Conservation (phyloP, 2,888 invertebrate species). For the Perizoma affinitatum region DNA sequence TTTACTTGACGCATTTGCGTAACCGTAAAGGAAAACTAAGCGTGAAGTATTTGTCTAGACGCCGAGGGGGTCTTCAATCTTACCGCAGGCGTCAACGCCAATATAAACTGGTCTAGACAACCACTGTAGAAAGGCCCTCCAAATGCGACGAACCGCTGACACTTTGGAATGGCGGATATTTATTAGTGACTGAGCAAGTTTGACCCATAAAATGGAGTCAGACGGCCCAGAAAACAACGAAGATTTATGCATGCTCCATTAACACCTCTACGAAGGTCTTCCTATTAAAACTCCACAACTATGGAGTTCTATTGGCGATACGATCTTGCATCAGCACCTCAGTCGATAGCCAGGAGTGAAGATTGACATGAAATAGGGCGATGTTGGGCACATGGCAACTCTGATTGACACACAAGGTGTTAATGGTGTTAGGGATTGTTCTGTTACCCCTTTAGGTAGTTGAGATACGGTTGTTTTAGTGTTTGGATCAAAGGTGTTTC, state of each 20-base stretch:
- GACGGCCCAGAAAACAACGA: too few relatives aligned
- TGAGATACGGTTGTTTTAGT: conserved; percentile 16
- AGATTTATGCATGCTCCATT: conserved; percentile 12
- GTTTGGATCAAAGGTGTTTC: background rate
- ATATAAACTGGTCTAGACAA: too few relatives aligned
- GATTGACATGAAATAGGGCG: conserved; percentile 46
- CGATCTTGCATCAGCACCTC: conserved; percentile 20
- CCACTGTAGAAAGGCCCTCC: too few relatives aligned
- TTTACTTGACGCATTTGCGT: too few relatives aligned
- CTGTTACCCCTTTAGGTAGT: conserved; percentile 13
- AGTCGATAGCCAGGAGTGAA: conserved; percentile 29
- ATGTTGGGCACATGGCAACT: conserved; percentile 33
- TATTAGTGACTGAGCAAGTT: background rate
- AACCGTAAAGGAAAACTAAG: too few relatives aligned
- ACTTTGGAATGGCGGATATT: too few relatives aligned
- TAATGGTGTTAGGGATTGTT: conserved; percentile 37
- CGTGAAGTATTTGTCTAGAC: too few relatives aligned
- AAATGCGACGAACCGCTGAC: too few relatives aligned
- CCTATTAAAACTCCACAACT: conserved; percentile 20
- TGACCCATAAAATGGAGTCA: conserved; percentile 2
- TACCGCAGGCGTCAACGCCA: too few relatives aligned
- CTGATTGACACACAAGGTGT: conserved; percentile 41
- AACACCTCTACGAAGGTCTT: conserved; percentile 3
- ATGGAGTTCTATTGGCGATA: conserved; percentile 19
- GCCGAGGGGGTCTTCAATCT: too few relatives aligned